Conservation (phyloP, 2,888 invertebrate genomes). For the Notodonta ziczac region DNA sequence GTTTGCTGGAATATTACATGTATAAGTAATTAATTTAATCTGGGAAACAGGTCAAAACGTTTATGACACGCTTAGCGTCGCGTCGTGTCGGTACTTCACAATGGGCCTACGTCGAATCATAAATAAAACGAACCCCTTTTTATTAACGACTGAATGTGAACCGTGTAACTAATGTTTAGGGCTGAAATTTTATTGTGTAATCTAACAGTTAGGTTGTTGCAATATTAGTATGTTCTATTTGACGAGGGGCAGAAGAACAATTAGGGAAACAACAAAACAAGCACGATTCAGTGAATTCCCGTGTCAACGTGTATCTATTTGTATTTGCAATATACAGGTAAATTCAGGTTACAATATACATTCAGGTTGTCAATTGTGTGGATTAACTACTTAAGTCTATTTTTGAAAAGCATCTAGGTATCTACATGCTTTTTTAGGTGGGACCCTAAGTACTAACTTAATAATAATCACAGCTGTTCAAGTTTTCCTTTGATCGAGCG, state of each 20-base stretch:
- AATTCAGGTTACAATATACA: too few relatives aligned
- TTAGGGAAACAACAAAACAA: slow-evolving; percentile 1
- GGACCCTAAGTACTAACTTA: too few relatives aligned
- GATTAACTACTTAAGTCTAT: too few relatives aligned
- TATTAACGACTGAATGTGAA: neutral
- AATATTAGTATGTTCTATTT: neutral
- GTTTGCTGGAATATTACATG: neutral
- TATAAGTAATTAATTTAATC: neutral
- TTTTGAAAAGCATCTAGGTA: too few relatives aligned
- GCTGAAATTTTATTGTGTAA: neutral
- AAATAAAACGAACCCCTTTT: neutral
- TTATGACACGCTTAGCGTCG: neutral
- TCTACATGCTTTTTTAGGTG: too few relatives aligned
- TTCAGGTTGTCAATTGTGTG: neutral
- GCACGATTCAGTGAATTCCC: neutral
- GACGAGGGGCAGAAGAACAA: slow-evolving; percentile 1
- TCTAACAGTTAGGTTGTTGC: neutral
- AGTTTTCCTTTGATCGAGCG: too few relatives aligned
- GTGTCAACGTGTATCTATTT: neutral
- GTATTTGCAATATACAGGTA: neutral
- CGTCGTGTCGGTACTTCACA: neutral
- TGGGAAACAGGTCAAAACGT: slow-evolving; percentile 1
- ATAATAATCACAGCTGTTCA: too few relatives aligned
- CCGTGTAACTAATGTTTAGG: neutral
- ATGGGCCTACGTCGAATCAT: neutral